Conservation (phyloP, 2,888 invertebrate species). For the Volucella zonaria region DNA sequence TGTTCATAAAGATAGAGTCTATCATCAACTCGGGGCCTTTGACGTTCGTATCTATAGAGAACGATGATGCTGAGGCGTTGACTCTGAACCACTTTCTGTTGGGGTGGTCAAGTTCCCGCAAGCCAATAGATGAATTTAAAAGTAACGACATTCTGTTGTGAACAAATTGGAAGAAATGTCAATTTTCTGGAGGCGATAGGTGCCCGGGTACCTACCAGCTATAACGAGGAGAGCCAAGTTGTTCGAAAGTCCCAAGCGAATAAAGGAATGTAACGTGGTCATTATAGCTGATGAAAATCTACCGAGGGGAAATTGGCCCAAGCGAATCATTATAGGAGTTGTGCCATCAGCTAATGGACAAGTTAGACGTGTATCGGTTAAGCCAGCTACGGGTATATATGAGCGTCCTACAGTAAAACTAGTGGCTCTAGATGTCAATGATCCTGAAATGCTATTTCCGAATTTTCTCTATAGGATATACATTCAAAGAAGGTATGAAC, state of each 20-base stretch:
- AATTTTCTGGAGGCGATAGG: conserved; percentile 65
- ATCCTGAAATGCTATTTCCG: too few species aligned
- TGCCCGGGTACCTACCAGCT: conserved; percentile 73
- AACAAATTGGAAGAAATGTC: conserved; percentile 54
- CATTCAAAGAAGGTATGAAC: too few species aligned
- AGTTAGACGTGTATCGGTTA: conserved; percentile 35
- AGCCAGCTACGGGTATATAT: conserved; percentile 33
- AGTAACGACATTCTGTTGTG: conserved; percentile 40
- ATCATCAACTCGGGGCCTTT: conserved; percentile 69
- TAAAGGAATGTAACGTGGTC: conserved; percentile 68
- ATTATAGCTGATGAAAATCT: conserved; percentile 58
- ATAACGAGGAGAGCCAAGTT: conserved; percentile 68
- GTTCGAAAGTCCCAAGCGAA: conserved; percentile 40
- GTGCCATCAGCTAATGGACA: conserved; percentile 29
- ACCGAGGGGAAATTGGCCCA: not conserved
- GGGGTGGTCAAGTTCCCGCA: conserved; percentile 8
- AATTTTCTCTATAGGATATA: too few species aligned
- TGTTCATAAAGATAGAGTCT: conserved; percentile 60
- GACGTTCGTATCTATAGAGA: conserved; percentile 4
- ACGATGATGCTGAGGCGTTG: conserved; percentile 6
- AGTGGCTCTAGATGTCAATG: conserved; percentile 30
- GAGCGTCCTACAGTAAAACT: conserved; percentile 44
- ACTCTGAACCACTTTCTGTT: not conserved
- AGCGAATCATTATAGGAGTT: too few species aligned
- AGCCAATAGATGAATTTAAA: conserved; percentile 49